Evolutionary conservation across 2,797 vertebrate genomes (phyloP).

Genomic region (Buceros bicornis): DNA sequence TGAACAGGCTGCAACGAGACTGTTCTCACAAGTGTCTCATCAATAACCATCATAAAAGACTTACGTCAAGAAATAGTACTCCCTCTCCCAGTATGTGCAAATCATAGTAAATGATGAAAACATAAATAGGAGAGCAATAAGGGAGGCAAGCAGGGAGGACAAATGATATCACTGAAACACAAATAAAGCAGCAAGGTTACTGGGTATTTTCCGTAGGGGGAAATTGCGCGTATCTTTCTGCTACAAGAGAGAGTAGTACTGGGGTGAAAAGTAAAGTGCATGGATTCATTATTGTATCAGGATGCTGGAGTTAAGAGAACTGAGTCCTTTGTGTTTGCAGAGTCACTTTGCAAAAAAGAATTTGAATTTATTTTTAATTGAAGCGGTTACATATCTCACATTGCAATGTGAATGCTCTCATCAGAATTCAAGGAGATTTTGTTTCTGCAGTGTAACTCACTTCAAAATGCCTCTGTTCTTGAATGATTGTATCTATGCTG

Average conservation of each 20-base stretch:
- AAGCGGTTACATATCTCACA: not conserved
- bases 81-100: not conserved
- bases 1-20: not conserved
- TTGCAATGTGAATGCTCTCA: not conserved
- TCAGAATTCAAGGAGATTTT: conserved; percentile 28
- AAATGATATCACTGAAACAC: not conserved
- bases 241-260: not conserved
- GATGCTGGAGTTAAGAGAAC: not conserved
- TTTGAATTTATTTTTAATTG: not conserved
- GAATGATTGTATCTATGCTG: not conserved
- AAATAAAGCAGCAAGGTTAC: conserved; percentile 37
- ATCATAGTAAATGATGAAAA: conserved; percentile 38
- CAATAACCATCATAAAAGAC: conserved; percentile 57
- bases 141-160: conserved; percentile 13
- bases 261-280: not conserved
- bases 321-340: not conserved
- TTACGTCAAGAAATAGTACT: conserved; percentile 2
- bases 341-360: not conserved
- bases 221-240: not conserved
- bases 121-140: conserved; percentile 46
- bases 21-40: conserved; percentile 29
- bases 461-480: not conserved
- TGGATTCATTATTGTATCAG: not conserved
- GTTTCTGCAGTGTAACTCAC: not conserved
- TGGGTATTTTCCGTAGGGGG: not conserved